Conservation (phyloP, 2,113 vertebrate genomes). For the Pogona vitticeps region DNA sequence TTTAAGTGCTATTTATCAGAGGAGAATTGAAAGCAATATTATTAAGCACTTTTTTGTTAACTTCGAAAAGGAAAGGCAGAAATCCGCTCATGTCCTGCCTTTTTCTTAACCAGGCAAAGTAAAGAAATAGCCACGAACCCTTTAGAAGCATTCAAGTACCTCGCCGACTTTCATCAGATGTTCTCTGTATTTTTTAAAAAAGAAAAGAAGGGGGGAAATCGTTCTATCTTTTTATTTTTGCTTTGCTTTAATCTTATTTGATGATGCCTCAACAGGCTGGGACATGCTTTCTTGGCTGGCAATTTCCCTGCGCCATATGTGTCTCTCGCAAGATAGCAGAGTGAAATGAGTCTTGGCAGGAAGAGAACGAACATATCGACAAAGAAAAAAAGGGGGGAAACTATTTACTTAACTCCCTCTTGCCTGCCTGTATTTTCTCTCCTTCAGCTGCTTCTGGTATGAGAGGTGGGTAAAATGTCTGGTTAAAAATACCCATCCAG, state of each 20-base stretch:
- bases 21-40: slow-evolving; percentile 69
- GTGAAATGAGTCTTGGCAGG: slow-evolving; percentile 94
- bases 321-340: slow-evolving; percentile 91
- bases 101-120: slow-evolving; percentile 80
- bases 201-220: slow-evolving; percentile 61
- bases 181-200: slow-evolving; percentile 80
- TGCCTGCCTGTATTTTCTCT: slow-evolving; percentile 76
- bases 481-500: slow-evolving; percentile 10
- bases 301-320: slow-evolving; percentile 97
- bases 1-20: slow-evolving; percentile 58
- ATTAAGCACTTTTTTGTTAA: slow-evolving; percentile 70
- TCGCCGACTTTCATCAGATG: slow-evolving; percentile 89
- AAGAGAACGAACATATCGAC: slow-evolving; percentile 87
- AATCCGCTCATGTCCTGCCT: slow-evolving; percentile 69
- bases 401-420: slow-evolving; percentile 87
- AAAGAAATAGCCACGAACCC: slow-evolving; percentile 82
- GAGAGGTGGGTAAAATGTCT: slow-evolving; percentile 41
- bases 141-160: slow-evolving; percentile 85
- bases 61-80: slow-evolving; percentile 73
- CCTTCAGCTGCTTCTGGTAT: slow-evolving; percentile 41
- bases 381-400: slow-evolving; percentile 80
- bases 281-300: slow-evolving; percentile 98
- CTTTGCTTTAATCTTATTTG: slow-evolving; percentile 99
- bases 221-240: slow-evolving; percentile 96
- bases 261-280: slow-evolving; percentile 99